phyloP scores from a whole-genome alignment of 2,888 invertebrate species.

The Eristalis pertinax region DNA sequence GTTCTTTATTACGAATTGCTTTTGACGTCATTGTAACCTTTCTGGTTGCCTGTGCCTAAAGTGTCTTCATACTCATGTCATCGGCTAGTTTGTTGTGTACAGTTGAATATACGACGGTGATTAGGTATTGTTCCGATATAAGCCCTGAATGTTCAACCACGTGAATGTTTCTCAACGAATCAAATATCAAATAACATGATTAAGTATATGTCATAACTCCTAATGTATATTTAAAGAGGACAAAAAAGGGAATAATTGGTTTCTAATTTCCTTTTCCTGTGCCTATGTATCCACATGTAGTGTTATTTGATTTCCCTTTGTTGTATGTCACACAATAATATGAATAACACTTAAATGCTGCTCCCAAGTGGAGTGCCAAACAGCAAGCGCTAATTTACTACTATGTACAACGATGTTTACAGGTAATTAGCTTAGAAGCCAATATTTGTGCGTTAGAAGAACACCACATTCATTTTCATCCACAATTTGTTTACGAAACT shows the following conservation, averaged over 20 bases:
- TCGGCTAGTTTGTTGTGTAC: too few species aligned
- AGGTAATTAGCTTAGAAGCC: slow-evolving; percentile 69
- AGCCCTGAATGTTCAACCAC: not conserved
- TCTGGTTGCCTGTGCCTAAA: too few species aligned
- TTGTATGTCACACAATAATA: not conserved
- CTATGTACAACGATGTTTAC: slow-evolving; percentile 57
- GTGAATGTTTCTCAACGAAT: not conserved
- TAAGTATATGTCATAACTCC: not conserved
- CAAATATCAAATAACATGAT: not conserved
- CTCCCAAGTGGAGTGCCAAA: not conserved
- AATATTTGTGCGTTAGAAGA: slow-evolving; percentile 53
- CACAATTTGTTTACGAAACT: slow-evolving; percentile 65
- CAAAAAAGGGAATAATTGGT: not conserved
- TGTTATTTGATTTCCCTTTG: not conserved
- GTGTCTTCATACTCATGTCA: too few species aligned
- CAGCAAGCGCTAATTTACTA: not conserved
- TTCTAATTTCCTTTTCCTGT: not conserved
- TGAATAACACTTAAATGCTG: not conserved
- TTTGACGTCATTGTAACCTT: too few species aligned
- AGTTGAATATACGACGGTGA: too few species aligned
- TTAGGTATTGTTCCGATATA: too few species aligned
- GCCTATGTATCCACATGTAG: not conserved
- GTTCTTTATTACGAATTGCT: too few species aligned
- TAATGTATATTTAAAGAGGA: not conserved
- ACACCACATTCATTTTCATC: slow-evolving; percentile 36